Evolutionary conservation across 2,888 invertebrate species (phyloP), one percentile per base, ranked within the genome.

Genomic region (Caenorhabditis virilis): DNA sequence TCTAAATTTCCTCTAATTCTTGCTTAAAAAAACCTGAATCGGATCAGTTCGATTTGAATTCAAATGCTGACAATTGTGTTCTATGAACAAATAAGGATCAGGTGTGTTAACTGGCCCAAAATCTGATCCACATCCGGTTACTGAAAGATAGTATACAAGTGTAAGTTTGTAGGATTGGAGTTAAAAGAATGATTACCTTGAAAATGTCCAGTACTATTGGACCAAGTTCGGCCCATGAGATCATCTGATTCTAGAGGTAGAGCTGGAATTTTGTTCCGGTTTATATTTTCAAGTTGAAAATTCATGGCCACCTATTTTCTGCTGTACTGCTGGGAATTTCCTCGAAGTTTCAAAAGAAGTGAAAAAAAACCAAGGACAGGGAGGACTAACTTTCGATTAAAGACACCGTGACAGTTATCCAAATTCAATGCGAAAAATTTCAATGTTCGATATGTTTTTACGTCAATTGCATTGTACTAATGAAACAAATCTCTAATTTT

Each of bases 41-140:
- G 65, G 60, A 39, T 58, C 36, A 5, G 65, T 56, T 1, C 39
- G 53, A 51, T 65, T 65, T 20, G 60, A 48, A 5, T n/a, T 16
- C 2, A 57, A 18, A 51, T 68, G 64, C 6, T 69, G 74, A 38
- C 74, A 74, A 16, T 38, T 30, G 47, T 74, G 74, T 45, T 56
- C 54, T n/a, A 74, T 69, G 23, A 54, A 58, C 11, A 74, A 50
- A 51, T 67, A 74, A 5, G 67, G 71, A 20, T 74, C 74, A 0
- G 74, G 74, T 9, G 69, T 71, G 42, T 74, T 74, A 26, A 74
- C 52, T 11, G 74, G 74, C 4, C 74, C 74, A 27, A 74, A 71
- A 33, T 74, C 74, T n/a, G 66, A 66, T 6, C 70, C 74, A 50
- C 74, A 74, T 11, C 74, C 74, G 33, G 67, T 68, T 0, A 74